These are phyloP conservation scores for Oceanites oceanicus DNA, from an alignment of 2,113 vertebrate genomes.

Conservation along the genomic window DNA sequence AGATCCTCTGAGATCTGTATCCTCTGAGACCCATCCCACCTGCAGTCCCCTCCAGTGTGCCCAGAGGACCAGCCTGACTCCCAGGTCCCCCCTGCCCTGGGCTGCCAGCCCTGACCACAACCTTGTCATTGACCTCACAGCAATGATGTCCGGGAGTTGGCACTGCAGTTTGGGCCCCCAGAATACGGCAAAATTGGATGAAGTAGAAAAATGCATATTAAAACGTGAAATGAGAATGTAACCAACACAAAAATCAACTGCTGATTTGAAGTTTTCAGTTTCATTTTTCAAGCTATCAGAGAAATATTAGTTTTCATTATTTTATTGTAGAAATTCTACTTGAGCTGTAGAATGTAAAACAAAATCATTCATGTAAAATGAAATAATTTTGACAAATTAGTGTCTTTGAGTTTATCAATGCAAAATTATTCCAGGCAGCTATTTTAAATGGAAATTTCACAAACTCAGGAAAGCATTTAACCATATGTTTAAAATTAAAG, in stretches of 20 bases:
- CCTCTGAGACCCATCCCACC: background rate
- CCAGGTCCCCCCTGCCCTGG: background rate
- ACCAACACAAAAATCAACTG: background rate
- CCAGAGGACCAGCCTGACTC: background rate
- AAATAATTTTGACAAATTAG: slow-evolving; percentile 37
- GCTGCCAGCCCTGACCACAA: background rate
- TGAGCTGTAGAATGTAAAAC: background rate
- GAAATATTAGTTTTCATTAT: background rate
- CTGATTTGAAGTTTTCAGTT: background rate
- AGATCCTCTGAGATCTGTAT: background rate
- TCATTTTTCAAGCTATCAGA: background rate
- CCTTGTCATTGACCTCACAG: background rate
- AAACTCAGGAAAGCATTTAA: background rate
- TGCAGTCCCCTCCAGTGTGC: background rate
- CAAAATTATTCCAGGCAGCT: slow-evolving; percentile 27
- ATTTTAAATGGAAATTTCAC: slow-evolving; percentile 36
- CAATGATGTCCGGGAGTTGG: background rate
- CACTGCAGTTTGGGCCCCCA: background rate
- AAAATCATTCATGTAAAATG: background rate
- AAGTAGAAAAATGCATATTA: background rate
- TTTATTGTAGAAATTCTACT: background rate
- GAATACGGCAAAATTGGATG: background rate
- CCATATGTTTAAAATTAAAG: slow-evolving; percentile 1
- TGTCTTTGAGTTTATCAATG: slow-evolving; percentile 10
- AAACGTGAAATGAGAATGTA: background rate